These are phyloP conservation scores for Acanthurus leucopareius DNA, from an alignment of 2,797 vertebrate genomes.

Conservation along the genomic window DNA sequence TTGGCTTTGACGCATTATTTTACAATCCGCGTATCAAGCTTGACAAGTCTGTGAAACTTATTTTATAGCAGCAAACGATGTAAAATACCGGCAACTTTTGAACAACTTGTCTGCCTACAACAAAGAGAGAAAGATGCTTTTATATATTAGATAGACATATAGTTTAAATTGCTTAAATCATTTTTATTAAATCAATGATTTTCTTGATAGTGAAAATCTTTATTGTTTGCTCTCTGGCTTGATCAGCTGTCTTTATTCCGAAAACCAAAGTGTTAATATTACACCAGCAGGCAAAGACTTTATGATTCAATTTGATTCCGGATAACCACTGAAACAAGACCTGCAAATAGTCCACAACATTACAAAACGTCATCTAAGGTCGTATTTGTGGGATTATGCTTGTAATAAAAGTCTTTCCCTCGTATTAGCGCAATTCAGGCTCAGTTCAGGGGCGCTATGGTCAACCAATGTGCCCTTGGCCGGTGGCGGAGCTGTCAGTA, in stretches of 20 bases:
- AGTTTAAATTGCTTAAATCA: neutral
- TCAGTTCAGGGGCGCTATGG: constrained; percentile 79
- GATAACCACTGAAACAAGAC: constrained; percentile 43
- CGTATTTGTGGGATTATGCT: constrained; percentile 89
- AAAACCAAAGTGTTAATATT: constrained; percentile 10
- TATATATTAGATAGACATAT: neutral
- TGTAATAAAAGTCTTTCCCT: constrained; percentile 88
- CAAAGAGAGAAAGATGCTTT: neutral
- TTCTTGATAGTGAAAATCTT: neutral
- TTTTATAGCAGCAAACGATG: neutral
- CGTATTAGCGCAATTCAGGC: constrained; percentile 80
- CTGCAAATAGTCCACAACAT: constrained; percentile 77
- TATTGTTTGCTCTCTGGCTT: neutral
- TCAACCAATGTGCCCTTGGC: constrained; percentile 63
- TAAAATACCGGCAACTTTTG: neutral
- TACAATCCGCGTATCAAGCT: neutral
- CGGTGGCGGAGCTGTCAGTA: constrained; percentile 46
- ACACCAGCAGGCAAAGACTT: constrained; percentile 27
- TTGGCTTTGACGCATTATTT: constrained; percentile 16
- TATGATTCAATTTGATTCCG: constrained; percentile 28
- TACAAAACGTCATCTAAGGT: constrained; percentile 88
- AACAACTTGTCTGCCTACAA: neutral
- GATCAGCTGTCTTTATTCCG: neutral
- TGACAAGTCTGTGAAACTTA: neutral
- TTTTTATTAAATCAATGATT: neutral